phyloP scores from a whole-genome alignment of 2,888 invertebrate genomes.

The Poecilus cupreus region DNA sequence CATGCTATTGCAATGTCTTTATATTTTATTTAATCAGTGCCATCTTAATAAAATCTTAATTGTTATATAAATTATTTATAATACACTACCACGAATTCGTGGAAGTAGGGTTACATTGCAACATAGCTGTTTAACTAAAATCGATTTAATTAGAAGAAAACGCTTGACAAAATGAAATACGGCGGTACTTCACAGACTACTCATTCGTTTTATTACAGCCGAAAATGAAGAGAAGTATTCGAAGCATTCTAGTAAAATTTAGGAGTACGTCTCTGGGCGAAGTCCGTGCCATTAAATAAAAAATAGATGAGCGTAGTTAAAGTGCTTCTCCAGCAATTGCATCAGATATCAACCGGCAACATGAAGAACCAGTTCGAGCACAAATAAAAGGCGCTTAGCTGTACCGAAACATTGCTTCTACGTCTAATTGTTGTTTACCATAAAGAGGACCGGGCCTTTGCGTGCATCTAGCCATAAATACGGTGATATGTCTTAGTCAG shows the following conservation, averaged over 20 bases:
- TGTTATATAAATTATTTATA: neutral
- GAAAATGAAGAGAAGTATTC: slow-evolving; percentile 17
- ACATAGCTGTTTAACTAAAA: no score
- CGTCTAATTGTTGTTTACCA: slow-evolving; percentile 57
- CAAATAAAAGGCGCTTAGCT: slow-evolving; percentile 45
- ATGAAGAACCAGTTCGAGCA: slow-evolving; percentile 49
- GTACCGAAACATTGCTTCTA: slow-evolving; percentile 51
- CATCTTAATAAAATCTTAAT: slow-evolving; percentile 16
- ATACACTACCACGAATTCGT: no score
- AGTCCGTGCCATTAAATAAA: slow-evolving; percentile 49
- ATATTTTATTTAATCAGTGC: neutral
- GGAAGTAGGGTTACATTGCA: no score
- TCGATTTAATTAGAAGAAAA: slow-evolving; percentile 11
- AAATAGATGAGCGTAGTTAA: slow-evolving; percentile 56
- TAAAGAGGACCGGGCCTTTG: slow-evolving; percentile 25
- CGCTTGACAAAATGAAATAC: slow-evolving; percentile 1
- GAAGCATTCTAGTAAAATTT: slow-evolving; percentile 18
- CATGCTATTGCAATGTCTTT: neutral
- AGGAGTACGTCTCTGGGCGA: slow-evolving; percentile 33
- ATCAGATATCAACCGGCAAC: slow-evolving; percentile 48
- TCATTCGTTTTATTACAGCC: slow-evolving; percentile 10
- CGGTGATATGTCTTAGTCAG: slow-evolving; percentile 24
- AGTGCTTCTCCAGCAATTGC: slow-evolving; percentile 55
- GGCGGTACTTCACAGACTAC: neutral
- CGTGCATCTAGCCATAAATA: slow-evolving; percentile 28